Evolutionary conservation across 2,888 invertebrate genomes (phyloP), one percentile per base, ranked within the genome.

Genomic region (Dynastes maya): DNA sequence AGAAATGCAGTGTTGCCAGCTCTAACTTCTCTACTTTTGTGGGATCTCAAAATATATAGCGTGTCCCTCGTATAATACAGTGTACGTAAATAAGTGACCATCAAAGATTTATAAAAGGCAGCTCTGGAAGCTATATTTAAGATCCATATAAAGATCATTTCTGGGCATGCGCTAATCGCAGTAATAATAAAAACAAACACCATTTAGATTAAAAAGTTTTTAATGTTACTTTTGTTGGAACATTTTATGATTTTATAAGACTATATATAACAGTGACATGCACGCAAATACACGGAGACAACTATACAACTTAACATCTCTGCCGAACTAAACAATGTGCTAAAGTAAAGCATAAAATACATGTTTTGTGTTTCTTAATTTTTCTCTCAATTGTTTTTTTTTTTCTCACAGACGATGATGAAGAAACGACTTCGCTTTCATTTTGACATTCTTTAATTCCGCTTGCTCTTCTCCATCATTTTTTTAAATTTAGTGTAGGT

Each of bases 201-300:
- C 53, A 72, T 78, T 74, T 82, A 83, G 80, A 82, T 83, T 82
- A 83, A 83, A 83, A 82, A 83, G 82, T 79, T 82, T 83, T 83
- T 82, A 81, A 82, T 83, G 78, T 82, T 82, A 81, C 72, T 80
- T 81, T 80, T 72, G 81, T 79, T 82, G 82, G 82, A 82, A 83
- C 82, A 82, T 82, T 81, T 82, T 77, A 79, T 76, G 78, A 78
- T 78, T 79, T 81, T 77, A 76, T 81, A 78, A 81, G 80, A 78
- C 78, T 80, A 80, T 80, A 80, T 82, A 81, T 83, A 83, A 83
- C 83, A 83, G 82, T 83, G 83, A 82, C 82, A 82, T 81, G 80
- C 82, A 83, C 82, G 80, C 81, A 83, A 82, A 80, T 83, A 83
- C 83, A 83, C 81, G 80, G 81, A 82, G 82, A 83, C 82, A 83